Percentiles rank a stretch among this genome's conserved stretches.
phyloP scores from a whole-genome alignment of 1,140 invertebrate genomes.

The Maniola jurtina region DNA sequence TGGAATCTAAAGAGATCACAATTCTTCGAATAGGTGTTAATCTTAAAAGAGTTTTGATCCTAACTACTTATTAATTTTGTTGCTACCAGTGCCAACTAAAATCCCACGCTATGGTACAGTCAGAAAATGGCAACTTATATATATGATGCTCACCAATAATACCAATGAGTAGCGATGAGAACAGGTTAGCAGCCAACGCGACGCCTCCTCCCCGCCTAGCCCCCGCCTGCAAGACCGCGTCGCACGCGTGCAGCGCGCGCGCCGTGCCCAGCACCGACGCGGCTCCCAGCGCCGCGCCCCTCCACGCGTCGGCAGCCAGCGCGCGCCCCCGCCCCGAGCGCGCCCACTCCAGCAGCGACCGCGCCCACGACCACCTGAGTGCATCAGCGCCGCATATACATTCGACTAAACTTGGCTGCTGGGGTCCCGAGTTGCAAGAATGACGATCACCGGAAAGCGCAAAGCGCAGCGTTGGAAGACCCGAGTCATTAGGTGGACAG shows the following conservation, averaged over 20 bases:
- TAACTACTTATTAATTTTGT: too few species aligned
- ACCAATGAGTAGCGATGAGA: constrained; percentile 65
- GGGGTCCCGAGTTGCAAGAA: too few species aligned
- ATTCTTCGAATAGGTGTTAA: too few species aligned
- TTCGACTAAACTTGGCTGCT: too few species aligned
- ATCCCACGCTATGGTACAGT: too few species aligned
- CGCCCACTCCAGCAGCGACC: constrained; percentile 62
- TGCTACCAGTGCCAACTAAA: too few species aligned
- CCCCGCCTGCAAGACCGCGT: constrained; percentile 59
- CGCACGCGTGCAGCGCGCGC: constrained; percentile 62
- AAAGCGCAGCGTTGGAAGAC: too few species aligned
- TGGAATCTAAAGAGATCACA: too few species aligned
- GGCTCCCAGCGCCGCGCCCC: constrained; percentile 55
- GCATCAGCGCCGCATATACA: neutral
- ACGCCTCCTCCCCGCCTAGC: constrained; percentile 50
- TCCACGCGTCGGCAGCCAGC: constrained; percentile 61
- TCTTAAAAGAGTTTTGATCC: too few species aligned
- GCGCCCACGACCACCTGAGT: constrained; percentile 59
- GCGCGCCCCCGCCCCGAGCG: constrained; percentile 56
- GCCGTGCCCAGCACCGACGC: constrained; percentile 63
- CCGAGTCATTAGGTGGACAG: too few species aligned
- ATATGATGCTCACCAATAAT: constrained; percentile 48
- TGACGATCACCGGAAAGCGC: too few species aligned
- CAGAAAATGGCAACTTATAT: neutral
- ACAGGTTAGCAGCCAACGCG: constrained; percentile 64